Percentiles rank a stretch among this genome's conserved stretches.
Conservation (phyloP, 2,113 vertebrate species). For the Grallaria varia region DNA sequence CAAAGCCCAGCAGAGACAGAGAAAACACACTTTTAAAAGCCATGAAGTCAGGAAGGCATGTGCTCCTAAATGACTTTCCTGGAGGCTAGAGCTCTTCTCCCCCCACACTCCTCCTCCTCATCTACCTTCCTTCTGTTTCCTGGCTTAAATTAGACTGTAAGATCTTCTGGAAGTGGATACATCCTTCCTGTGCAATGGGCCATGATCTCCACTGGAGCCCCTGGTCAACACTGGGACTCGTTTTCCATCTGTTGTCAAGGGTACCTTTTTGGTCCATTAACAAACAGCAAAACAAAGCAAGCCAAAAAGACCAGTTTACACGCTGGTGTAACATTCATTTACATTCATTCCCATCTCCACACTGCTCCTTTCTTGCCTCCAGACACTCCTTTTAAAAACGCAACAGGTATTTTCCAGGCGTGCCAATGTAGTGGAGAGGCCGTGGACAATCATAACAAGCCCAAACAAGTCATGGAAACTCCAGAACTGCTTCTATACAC, state of each 20-base stretch:
- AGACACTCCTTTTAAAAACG: background rate
- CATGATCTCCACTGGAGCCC: conserved; percentile 10
- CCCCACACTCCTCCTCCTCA: background rate
- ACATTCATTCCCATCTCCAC: background rate
- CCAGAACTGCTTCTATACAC: background rate
- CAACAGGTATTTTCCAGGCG: background rate
- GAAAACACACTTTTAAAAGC: conserved; percentile 21
- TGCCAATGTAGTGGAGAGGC: background rate
- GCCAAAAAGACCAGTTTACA: background rate
- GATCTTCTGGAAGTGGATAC: background rate
- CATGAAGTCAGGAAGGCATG: background rate
- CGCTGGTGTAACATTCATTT: too few species aligned
- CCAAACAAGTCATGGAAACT: background rate
- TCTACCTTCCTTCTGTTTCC: conserved; percentile 60
- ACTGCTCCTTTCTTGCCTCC: background rate
- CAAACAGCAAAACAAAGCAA: background rate
- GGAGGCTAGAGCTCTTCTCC: conserved; percentile 28
- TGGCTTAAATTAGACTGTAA: conserved; percentile 38
- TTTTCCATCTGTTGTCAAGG: conserved; percentile 51
- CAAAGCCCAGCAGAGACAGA: conserved; percentile 32
- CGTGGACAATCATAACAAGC: background rate
- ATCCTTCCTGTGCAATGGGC: conserved; percentile 53
- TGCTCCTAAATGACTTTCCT: conserved; percentile 57
- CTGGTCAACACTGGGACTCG: background rate
- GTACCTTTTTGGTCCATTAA: background rate